phyloP scores from a whole-genome alignment of 2,797 vertebrate species.

The Sebastiscus albofasciatus region DNA sequence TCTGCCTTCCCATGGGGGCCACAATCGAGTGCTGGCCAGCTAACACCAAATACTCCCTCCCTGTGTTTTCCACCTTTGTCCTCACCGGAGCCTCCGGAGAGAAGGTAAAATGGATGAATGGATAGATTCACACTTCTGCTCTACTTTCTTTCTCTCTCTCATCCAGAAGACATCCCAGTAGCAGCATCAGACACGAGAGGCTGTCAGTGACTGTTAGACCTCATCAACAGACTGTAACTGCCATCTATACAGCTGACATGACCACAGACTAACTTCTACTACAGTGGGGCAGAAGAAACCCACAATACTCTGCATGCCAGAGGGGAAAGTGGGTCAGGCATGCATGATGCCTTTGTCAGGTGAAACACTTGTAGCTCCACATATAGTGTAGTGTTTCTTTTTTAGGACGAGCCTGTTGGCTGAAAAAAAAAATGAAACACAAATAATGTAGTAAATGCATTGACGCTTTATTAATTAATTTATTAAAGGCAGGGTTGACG shows the following conservation, averaged over 20 bases:
- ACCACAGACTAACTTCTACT: conserved; percentile 13
- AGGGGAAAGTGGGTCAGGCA: conserved; percentile 55
- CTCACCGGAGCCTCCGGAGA: conserved; percentile 94
- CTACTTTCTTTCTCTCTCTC: background rate
- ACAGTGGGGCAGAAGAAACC: conserved; percentile 15
- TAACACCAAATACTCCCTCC: conserved; percentile 94
- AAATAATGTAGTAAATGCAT: background rate
- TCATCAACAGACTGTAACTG: conserved; percentile 34
- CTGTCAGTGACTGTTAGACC: conserved; percentile 32
- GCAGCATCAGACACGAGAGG: conserved; percentile 3
- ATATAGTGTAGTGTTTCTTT: background rate
- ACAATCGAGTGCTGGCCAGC: conserved; percentile 94
- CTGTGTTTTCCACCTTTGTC: conserved; percentile 95
- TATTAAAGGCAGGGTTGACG: no score
- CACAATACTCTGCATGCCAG: conserved; percentile 14
- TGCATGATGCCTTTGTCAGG: conserved; percentile 6
- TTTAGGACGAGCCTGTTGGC: background rate
- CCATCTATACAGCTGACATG: conserved; percentile 25
- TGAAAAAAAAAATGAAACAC: background rate
- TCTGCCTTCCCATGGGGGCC: conserved; percentile 96
- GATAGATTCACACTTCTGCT: background rate
- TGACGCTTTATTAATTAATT: background rate
- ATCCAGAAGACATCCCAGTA: background rate
- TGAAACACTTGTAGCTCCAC: conserved; percentile 3
- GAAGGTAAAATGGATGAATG: conserved; percentile 84